Base-by-base conservation (phyloP, 2,888 invertebrate species). In the Panopea generosa region DNA sequence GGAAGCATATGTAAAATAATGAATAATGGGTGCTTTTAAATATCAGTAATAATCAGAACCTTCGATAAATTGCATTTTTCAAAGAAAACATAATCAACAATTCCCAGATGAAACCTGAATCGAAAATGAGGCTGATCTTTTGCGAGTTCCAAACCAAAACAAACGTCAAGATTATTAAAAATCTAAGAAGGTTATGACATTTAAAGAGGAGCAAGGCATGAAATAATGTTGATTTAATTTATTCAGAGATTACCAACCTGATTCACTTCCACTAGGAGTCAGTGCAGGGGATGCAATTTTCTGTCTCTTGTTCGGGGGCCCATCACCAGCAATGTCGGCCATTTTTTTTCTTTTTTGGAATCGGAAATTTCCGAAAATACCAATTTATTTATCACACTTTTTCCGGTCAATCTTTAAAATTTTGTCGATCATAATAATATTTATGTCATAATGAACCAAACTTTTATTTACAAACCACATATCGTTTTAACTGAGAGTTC, bases 221-320 rank as follows among this genome's bases (percentile, higher is more conserved):
- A 33, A 11, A 33, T 7, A 33, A 4, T 33, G 33, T 33, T 33
- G 11, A 33, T 7, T 33, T 4, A 33, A 33, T 0, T 29, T 20
- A 20, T 18, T 61, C 29, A 16, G 16, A 47, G 22, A 27, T 11
- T 38, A 83, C 86, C 72, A 83, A 90, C 90, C 89, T 83, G 86
- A 84, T 80, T 84, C 81, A 69, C 77, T 87, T 74, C 88, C 90
- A 74, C 84, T 85, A 18, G 87, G 81, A 66, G 83, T 86, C 59
- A 86, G 76, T 55, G 87, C 84, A 26, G 87, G 89, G 63, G 89
- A 89, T 79, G 86, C 84, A 73, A 98, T 96, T 94, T 98, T 98
- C 93, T 96, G 96, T 95, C 98, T 96, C 96, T 98, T 98, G 94
- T 98, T 97, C 95, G 98, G 98, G 94, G 97, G 98, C 94, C 97